Evolutionary conservation across 2,888 invertebrate genomes (phyloP).

Genomic region (Chloroclysta siterata): DNA sequence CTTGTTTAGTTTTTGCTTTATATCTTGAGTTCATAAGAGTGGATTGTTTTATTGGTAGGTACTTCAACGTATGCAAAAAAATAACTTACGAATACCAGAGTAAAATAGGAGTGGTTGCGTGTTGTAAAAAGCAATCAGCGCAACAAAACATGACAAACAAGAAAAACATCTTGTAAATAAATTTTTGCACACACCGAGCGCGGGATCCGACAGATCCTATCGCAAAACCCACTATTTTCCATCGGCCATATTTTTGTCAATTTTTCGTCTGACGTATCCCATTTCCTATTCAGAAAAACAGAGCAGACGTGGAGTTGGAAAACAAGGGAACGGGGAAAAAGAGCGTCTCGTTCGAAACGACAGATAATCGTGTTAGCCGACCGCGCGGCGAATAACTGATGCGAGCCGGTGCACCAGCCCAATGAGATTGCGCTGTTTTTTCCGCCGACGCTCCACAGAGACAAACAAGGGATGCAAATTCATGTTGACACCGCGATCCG

Average conservation of each 20-base stretch:
- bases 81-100: not conserved
- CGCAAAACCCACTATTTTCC: slow-evolving; percentile 80
- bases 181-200: slow-evolving; percentile 60
- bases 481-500: slow-evolving; percentile 84
- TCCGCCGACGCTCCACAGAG: slow-evolving; percentile 74
- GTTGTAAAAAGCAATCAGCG: slow-evolving; percentile 36
- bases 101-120: slow-evolving; percentile 4
- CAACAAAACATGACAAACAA: slow-evolving; percentile 59
- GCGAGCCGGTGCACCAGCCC: slow-evolving; percentile 75
- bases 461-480: slow-evolving; percentile 85
- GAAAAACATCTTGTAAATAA: slow-evolving; percentile 74
- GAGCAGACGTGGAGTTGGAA: slow-evolving; percentile 81
- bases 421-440: slow-evolving; percentile 84
- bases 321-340: slow-evolving; percentile 82
- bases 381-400: slow-evolving; percentile 81
- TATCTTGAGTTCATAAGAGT: not conserved
- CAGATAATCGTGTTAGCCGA: slow-evolving; percentile 84
- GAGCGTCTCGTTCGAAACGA: slow-evolving; percentile 79
- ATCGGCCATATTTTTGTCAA: slow-evolving; percentile 83
- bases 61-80: too few relatives aligned
- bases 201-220: slow-evolving; percentile 75
- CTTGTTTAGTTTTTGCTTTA: not conserved
- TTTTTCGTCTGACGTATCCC: slow-evolving; percentile 83
- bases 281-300: slow-evolving; percentile 84
- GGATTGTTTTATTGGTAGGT: not conserved